Conservation (phyloP, 1,140 invertebrate genomes). For the Dolichoris vasculosae region DNA sequence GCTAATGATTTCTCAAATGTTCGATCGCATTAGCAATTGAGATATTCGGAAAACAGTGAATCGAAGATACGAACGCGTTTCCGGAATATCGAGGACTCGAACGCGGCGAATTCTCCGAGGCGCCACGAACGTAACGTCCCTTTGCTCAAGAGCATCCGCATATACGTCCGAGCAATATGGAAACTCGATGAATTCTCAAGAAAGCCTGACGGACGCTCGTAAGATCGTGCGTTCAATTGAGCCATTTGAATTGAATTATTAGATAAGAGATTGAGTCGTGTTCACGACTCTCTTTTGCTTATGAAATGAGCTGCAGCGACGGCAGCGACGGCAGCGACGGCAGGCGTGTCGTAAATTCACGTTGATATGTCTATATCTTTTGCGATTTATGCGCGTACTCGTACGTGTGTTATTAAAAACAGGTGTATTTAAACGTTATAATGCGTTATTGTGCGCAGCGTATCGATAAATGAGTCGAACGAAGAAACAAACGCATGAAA, state of each 20-base stretch:
- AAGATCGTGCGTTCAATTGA: not conserved
- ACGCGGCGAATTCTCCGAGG: not conserved
- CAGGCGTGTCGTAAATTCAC: constrained; percentile 45
- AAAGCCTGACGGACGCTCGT: not conserved
- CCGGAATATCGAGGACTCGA: not conserved
- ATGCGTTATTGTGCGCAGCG: not conserved
- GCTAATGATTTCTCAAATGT: not conserved
- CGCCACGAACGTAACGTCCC: not conserved
- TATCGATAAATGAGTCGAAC: not conserved
- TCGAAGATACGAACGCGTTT: not conserved
- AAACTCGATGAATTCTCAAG: not conserved
- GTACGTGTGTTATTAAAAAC: constrained; percentile 34
- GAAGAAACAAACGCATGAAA: constrained; percentile 9
- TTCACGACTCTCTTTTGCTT: constrained; percentile 16
- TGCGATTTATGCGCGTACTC: constrained; percentile 34
- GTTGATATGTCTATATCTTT: constrained; percentile 45
- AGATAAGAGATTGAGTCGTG: constrained; percentile 31
- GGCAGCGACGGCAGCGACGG: not conserved
- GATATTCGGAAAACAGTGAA: not conserved
- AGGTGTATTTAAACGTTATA: constrained; percentile 24
- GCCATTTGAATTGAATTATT: constrained; percentile 46
- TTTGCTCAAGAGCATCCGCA: not conserved
- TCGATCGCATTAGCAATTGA: not conserved
- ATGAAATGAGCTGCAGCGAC: constrained; percentile 29
- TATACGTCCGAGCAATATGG: not conserved